Conservation (phyloP, 2,797 vertebrate genomes). For the Eleutherodactylus coqui region DNA sequence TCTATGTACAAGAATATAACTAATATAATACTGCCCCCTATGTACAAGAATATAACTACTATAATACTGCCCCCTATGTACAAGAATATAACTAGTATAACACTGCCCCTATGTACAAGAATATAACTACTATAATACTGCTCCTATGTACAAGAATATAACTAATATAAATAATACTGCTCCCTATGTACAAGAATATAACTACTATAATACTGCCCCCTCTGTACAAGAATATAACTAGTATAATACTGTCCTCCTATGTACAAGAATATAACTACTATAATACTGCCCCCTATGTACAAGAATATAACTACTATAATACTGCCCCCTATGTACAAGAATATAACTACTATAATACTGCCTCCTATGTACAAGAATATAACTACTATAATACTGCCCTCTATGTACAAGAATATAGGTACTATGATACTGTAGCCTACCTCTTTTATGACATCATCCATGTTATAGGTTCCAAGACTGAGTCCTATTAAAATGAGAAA, state of each 20-base stretch:
- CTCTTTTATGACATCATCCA: conserved; percentile 67
- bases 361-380: neutral
- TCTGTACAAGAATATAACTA: no score
- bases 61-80: no score
- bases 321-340: neutral
- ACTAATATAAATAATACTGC: neutral
- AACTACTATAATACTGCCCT: neutral
- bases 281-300: neutral
- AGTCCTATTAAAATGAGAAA: conserved; percentile 65
- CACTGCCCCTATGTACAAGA: no score
- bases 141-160: no score
- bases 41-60: no score
- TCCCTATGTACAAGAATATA: no score
- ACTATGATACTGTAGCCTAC: conserved; percentile 66
- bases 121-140: neutral
- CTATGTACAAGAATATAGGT: neutral
- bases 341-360: neutral
- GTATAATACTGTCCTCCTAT: no score
- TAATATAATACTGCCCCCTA: no score
- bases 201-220: no score
- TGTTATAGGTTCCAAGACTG: conserved; percentile 46
- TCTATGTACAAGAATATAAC: no score
- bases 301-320: conserved; percentile 2
- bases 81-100: no score
- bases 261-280: no score